A percentile compares a stretch with the other conserved stretches of the same genome.
These are phyloP conservation scores for Romanomermis culicivorax DNA, from an alignment of 2,888 invertebrate species.

Conservation along the genomic window DNA sequence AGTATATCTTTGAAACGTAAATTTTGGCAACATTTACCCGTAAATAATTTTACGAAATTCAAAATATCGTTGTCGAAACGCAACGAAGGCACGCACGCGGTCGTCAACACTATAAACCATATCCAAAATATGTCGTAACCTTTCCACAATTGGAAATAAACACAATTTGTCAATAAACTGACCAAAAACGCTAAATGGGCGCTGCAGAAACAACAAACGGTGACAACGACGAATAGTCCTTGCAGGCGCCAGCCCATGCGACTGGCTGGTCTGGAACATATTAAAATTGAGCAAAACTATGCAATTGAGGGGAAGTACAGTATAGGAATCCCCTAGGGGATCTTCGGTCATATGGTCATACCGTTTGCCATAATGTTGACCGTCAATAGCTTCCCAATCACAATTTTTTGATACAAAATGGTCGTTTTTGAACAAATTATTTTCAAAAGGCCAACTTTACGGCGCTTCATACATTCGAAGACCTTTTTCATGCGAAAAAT, in stretches of 20 bases:
- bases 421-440: no score
- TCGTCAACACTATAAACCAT: neutral
- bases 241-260: neutral
- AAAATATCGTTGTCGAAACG: neutral
- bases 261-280: no score
- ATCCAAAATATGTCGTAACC: neutral
- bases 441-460: no score
- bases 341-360: no score
- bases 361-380: no score
- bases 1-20: neutral
- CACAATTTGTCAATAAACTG: neutral
- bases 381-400: no score
- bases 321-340: no score
- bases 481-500: no score
- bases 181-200: neutral
- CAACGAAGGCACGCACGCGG: neutral
- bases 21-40: neutral
- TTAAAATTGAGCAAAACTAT: no score
- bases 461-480: no score
- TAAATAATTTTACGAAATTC: neutral
- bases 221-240: neutral
- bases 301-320: no score
- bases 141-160: slow-evolving; percentile 1
- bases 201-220: neutral
- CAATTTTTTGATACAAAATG: no score